Evolutionary conservation across 1,140 invertebrate genomes (phyloP), one percentile per base, ranked within the genome.

Genomic region (Yoshiicerus persimilis): DNA sequence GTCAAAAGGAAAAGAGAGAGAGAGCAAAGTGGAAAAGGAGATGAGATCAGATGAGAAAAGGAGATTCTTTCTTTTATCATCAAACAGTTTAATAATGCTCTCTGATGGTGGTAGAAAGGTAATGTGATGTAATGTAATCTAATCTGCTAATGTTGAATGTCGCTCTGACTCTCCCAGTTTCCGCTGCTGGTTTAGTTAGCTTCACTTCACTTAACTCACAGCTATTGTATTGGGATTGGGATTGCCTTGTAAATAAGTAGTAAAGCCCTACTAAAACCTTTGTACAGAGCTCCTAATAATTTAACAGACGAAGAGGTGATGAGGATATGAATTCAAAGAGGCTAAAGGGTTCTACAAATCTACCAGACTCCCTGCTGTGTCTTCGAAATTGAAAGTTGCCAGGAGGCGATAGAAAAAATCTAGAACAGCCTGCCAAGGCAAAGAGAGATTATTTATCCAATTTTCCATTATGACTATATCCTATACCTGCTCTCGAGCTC

Each of bases 321-420:
- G 30, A 77, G 70, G 70, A 77, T 77, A 77, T 77, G 70, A 77
- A 77, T 77, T 77, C 30, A 77, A 77, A 77, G 70, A 77, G 70
- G 70, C 70, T 77, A 77, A 77, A 77, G 70, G 70, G 70, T 77
- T 77, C 70, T 66, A 27, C 70, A 77, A 77, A 36, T 77, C 70
- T 84, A 36, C 84, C 23, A 86, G 84, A 86, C 84, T 64, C 41
- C 84, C 84, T 62, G 84, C 84, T 86, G 84, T 62, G 39, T 86
- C 39, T 86, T 64, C 9, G 27, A 86, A 86, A 86, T 86, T 86
- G 84, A 86, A 86, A 86, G 30, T 56, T 62, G 32, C 70, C 41
- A 84, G 80, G 38, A 36, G 75, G 80, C 34, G 41, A 84, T 41
- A 38, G 16, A 77, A 77, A 77, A 77, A 77, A 77, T 77, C 70